Conservation (phyloP, 2,113 vertebrate genomes). For the Callipepla squamata region DNA sequence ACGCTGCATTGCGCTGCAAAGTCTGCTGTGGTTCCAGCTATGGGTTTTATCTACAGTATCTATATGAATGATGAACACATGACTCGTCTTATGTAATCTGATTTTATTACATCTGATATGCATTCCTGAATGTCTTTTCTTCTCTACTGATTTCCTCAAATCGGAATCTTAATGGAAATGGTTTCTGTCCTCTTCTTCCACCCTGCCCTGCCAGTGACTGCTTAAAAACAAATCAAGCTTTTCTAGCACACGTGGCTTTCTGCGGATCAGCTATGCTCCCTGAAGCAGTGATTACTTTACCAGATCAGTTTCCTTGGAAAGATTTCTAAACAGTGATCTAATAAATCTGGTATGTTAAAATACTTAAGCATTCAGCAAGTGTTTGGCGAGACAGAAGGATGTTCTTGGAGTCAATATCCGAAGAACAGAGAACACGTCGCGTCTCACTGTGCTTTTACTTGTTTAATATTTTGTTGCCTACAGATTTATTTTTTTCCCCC, state of each 20-base stretch:
- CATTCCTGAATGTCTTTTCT: background rate
- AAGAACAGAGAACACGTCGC: slow-evolving; percentile 9
- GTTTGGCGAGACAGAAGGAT: slow-evolving; percentile 54
- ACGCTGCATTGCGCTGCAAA: background rate
- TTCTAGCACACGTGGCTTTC: slow-evolving; percentile 31
- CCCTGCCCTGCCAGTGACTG: background rate
- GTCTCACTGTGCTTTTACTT: background rate
- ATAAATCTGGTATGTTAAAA: slow-evolving; percentile 57
- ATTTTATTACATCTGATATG: slow-evolving; percentile 9
- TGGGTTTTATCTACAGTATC: background rate
- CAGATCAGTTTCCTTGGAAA: slow-evolving; percentile 41
- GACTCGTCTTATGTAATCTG: background rate
- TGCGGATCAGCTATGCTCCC: background rate
- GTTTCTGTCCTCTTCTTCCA: background rate
- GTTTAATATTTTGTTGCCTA: slow-evolving; percentile 11
- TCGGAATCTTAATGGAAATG: background rate
- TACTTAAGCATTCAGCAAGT: slow-evolving; percentile 55
- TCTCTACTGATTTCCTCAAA: background rate
- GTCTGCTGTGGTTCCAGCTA: background rate
- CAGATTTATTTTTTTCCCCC: background rate
- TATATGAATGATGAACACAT: background rate
- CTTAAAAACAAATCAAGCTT: slow-evolving; percentile 7
- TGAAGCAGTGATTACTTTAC: slow-evolving; percentile 53
- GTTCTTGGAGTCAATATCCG: slow-evolving; percentile 35
- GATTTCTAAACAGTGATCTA: slow-evolving; percentile 50